Evolutionary conservation across 2,113 vertebrate genomes (phyloP).

Genomic region (Perognathus longimembris): DNA sequence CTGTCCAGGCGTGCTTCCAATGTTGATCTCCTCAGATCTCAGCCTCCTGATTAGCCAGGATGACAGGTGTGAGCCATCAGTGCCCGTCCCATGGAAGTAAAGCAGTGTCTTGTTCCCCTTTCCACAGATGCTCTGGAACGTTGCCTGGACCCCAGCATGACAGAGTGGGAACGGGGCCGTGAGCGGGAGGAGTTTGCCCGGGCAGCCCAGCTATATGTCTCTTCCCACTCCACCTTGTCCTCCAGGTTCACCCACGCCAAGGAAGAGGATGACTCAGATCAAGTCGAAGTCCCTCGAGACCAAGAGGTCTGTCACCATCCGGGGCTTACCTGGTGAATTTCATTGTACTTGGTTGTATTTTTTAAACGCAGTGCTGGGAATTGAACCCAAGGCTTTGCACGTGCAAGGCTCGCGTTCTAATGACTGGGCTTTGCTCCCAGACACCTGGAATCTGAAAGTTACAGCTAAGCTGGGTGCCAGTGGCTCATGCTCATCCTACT

Average conservation of each 20-base stretch:
- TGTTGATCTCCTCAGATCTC: too few relatives aligned
- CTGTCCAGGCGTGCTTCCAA: too few relatives aligned
- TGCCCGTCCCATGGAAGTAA: background rate
- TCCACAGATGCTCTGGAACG: slow-evolving; percentile 86
- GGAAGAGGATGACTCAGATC: slow-evolving; percentile 88
- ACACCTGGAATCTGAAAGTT: background rate
- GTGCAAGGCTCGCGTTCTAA: background rate
- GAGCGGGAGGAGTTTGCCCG: slow-evolving; percentile 94
- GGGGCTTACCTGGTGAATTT: background rate
- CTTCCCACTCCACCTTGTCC: slow-evolving; percentile 88
- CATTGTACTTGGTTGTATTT: background rate
- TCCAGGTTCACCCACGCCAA: slow-evolving; percentile 93
- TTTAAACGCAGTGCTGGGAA: background rate
- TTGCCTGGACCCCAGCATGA: slow-evolving; percentile 90
- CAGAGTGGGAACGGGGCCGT: slow-evolving; percentile 94
- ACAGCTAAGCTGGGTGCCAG: background rate
- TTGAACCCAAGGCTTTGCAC: background rate
- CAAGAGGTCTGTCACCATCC: slow-evolving; percentile 88
- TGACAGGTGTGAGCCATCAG: background rate
- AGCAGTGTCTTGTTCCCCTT: background rate
- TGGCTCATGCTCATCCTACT: too few relatives aligned
- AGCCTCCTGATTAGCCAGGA: background rate
- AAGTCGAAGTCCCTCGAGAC: slow-evolving; percentile 91
- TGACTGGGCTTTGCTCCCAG: background rate
- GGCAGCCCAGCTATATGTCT: slow-evolving; percentile 91